A percentile compares a stretch with the other conserved stretches of the same genome.
phyloP scores from a whole-genome alignment of 2,113 vertebrate genomes.

The Prunella fulvescens region DNA sequence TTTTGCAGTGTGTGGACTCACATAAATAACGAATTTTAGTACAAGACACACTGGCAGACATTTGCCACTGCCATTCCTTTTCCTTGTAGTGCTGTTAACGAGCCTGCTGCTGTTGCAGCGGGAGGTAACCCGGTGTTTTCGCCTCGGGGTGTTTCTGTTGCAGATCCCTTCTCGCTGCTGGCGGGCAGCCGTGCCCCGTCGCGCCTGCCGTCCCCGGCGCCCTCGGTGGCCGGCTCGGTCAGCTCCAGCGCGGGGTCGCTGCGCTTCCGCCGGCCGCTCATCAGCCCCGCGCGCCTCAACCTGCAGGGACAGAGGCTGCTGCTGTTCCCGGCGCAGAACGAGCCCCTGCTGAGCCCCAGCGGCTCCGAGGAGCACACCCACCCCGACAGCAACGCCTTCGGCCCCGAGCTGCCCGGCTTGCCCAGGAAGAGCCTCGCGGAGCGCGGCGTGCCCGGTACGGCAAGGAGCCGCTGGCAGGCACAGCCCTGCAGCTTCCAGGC shows the following conservation, averaged over 20 bases:
- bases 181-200: conserved; percentile 80
- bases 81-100: too few species aligned
- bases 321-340: conserved; percentile 73
- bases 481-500: rapidly evolving
- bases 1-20: neutral
- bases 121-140: neutral
- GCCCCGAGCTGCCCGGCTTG: conserved; percentile 47
- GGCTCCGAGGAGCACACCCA: conserved; percentile 65
- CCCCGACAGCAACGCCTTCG: conserved; percentile 63
- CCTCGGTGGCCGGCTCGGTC: conserved; percentile 85
- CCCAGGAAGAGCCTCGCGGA: neutral
- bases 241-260: conserved; percentile 86
- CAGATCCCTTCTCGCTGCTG: conserved; percentile 89
- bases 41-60: rapidly evolving
- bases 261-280: conserved; percentile 86
- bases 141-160: neutral
- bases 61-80: neutral
- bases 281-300: conserved; percentile 93
- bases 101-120: rapidly evolving
- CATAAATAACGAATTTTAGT: neutral
- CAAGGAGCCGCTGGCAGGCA: neutral
- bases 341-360: conserved; percentile 32
- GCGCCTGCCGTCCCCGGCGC: conserved; percentile 83
- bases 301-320: conserved; percentile 83
- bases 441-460: conserved; percentile 18